A percentile compares a stretch with the other conserved stretches of the same genome.
Conservation (phyloP, 2,888 invertebrate species). For the Drosophila fungiperda region DNA sequence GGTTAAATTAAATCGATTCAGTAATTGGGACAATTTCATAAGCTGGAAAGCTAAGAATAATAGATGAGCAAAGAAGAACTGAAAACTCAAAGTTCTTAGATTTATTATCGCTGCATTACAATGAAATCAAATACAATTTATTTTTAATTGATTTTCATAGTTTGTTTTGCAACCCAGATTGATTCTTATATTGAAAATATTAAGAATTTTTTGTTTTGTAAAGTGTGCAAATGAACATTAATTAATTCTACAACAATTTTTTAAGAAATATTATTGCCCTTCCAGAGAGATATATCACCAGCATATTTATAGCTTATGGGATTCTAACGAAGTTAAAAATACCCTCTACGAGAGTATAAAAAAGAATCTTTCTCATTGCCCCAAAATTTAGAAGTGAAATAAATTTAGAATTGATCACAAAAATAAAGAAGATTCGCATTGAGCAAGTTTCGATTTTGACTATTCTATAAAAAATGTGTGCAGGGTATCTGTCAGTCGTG, state of each 20-base stretch:
- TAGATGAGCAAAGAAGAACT: not conserved
- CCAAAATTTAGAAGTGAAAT: not conserved
- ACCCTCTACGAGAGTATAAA: not conserved
- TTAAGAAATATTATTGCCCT: too few relatives aligned
- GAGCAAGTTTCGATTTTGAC: not conserved
- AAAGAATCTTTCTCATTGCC: not conserved
- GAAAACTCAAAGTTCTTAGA: not conserved
- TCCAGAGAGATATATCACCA: not conserved
- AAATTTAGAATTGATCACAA: not conserved
- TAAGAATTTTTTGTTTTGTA: not conserved
- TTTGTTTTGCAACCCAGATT: not conserved
- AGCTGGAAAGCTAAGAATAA: not conserved
- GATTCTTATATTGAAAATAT: not conserved
- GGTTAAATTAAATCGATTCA: not conserved
- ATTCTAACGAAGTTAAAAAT: not conserved
- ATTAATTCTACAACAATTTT: not conserved
- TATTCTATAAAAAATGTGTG: not conserved
- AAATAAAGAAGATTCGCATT: not conserved
- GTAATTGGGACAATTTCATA: not conserved
- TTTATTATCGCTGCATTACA: not conserved
- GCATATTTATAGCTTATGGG: not conserved
- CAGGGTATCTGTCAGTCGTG: conserved; percentile 4
- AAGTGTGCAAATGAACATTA: not conserved
- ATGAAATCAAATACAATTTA: not conserved
- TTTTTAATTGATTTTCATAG: not conserved